Conservation (phyloP, 2,888 invertebrate species). For the Seladonia tumulorum region DNA sequence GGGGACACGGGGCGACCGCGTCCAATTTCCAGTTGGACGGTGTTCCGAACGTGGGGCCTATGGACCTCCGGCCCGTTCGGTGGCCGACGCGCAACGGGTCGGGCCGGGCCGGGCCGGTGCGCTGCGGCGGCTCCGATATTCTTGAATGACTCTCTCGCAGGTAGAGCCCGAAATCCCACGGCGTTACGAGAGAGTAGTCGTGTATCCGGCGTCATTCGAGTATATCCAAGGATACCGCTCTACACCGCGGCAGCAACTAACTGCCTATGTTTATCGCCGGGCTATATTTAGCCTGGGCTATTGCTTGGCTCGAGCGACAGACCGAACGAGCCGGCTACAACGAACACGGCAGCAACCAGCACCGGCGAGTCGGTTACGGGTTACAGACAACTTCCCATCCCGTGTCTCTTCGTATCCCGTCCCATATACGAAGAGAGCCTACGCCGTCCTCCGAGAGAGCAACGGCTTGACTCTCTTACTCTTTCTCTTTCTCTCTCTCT, state of each 20-base stretch:
- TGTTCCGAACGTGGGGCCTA: not conserved
- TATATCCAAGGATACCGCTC: slow-evolving; percentile 70
- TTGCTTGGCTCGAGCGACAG: slow-evolving; percentile 79
- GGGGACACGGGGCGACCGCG: not conserved
- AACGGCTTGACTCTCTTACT: not conserved
- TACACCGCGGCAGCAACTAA: slow-evolving; percentile 77
- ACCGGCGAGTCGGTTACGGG: slow-evolving; percentile 26
- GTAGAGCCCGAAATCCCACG: slow-evolving; percentile 60
- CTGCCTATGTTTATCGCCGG: slow-evolving; percentile 81
- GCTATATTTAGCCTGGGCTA: slow-evolving; percentile 81
- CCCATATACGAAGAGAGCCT: slow-evolving; percentile 40
- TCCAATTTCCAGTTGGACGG: slow-evolving; percentile 23
- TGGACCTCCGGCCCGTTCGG: not conserved
- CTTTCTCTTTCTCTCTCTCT: not conserved
- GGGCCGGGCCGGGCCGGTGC: not conserved
- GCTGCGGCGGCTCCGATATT: slow-evolving; percentile 29
- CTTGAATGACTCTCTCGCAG: slow-evolving; percentile 54
- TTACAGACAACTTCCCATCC: slow-evolving; percentile 44
- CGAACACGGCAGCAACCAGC: slow-evolving; percentile 46
- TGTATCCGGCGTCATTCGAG: slow-evolving; percentile 61
- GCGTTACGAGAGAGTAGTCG: slow-evolving; percentile 43
- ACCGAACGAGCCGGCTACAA: slow-evolving; percentile 66
- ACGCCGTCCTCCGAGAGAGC: slow-evolving; percentile 17
- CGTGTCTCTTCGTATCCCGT: slow-evolving; percentile 31
- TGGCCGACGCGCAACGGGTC: not conserved